Evolutionary conservation across 2,797 vertebrate species (phyloP).

Genomic region (Paratrypauchen microcephalus): DNA sequence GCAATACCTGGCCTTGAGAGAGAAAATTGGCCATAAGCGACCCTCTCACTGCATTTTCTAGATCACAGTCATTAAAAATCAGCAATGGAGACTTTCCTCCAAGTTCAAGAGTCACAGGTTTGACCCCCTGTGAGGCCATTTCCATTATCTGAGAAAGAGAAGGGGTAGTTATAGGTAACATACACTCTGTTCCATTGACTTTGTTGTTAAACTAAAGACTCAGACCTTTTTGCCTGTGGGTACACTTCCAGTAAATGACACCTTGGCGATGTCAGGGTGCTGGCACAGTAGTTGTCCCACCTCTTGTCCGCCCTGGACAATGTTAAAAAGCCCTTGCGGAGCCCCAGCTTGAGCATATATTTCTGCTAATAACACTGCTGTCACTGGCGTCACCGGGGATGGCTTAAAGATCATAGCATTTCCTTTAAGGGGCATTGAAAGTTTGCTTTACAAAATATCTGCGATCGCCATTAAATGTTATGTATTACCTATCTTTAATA

Average conservation of each 20-base stretch:
- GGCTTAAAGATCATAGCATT: conserved; percentile 98
- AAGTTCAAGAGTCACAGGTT: conserved; percentile 92
- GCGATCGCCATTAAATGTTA: background rate
- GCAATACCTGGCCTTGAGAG: conserved; percentile 89
- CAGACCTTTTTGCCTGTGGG: conserved; percentile 90
- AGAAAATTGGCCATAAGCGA: conserved; percentile 97
- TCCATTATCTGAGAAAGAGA: conserved; percentile 86
- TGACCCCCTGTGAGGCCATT: conserved; percentile 87
- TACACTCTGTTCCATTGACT: background rate
- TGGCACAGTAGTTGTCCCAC: conserved; percentile 91
- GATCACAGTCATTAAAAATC: conserved; percentile 87
- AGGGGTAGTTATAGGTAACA: background rate
- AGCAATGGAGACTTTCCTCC: conserved; percentile 97
- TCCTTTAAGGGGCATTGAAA: conserved; percentile 69
- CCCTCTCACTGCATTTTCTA: conserved; percentile 90
- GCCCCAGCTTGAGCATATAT: conserved; percentile 85
- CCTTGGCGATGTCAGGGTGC: conserved; percentile 88
- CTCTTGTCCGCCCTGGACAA: conserved; percentile 89
- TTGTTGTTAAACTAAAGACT: background rate
- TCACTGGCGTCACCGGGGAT: conserved; percentile 90
- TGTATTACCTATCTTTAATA: conserved; percentile 23
- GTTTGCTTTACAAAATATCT: background rate
- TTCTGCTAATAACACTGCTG: conserved; percentile 87
- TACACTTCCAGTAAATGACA: conserved; percentile 97
- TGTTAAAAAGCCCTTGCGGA: conserved; percentile 89